Percentiles rank a stretch among this genome's conserved stretches.
These are phyloP conservation scores for Idaea dimidiata DNA, from an alignment of 2,888 invertebrate species.

Conservation along the genomic window DNA sequence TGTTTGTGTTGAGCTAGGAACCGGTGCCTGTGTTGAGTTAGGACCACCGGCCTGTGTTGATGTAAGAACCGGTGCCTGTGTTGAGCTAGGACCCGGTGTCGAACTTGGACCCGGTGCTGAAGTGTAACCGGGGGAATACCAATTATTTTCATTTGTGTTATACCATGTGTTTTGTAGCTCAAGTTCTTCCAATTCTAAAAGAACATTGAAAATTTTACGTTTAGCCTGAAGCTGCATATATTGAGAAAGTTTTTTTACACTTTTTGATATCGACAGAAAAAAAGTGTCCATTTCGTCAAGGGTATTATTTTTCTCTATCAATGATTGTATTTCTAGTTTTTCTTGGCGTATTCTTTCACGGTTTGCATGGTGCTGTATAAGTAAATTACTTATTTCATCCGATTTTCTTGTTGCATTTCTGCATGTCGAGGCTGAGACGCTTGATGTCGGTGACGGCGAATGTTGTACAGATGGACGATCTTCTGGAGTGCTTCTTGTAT, in stretches of 20 bases:
- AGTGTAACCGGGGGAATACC: slow-evolving; percentile 22
- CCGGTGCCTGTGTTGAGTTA: slow-evolving; percentile 19
- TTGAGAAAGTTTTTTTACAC: slow-evolving; percentile 22
- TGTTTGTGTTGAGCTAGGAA: slow-evolving; percentile 20
- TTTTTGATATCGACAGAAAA: slow-evolving; percentile 24
- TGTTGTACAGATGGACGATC: slow-evolving; percentile 20
- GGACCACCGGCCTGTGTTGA: slow-evolving; percentile 18
- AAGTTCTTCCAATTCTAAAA: slow-evolving; percentile 18
- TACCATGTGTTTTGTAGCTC: slow-evolving; percentile 22
- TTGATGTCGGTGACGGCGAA: slow-evolving; percentile 20
- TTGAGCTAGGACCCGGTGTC: slow-evolving; percentile 19
- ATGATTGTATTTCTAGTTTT: slow-evolving; percentile 22
- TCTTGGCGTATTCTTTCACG: slow-evolving; percentile 24
- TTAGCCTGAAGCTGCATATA: slow-evolving; percentile 23
- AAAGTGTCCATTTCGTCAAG: slow-evolving; percentile 22
- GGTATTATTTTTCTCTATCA: slow-evolving; percentile 21
- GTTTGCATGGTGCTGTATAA: slow-evolving; percentile 22
- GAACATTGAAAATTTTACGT: slow-evolving; percentile 18
- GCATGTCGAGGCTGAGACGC: slow-evolving; percentile 21
- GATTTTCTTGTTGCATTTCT: slow-evolving; percentile 20
- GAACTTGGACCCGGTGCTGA: slow-evolving; percentile 21
- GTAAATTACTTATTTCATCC: slow-evolving; percentile 12
- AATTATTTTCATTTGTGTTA: slow-evolving; percentile 23
- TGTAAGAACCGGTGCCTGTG: slow-evolving; percentile 18
- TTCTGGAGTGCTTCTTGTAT: slow-evolving; percentile 21